These are phyloP conservation scores for Drosophila melanosoma DNA, from an alignment of 2,888 invertebrate species.

Conservation along the genomic window DNA sequence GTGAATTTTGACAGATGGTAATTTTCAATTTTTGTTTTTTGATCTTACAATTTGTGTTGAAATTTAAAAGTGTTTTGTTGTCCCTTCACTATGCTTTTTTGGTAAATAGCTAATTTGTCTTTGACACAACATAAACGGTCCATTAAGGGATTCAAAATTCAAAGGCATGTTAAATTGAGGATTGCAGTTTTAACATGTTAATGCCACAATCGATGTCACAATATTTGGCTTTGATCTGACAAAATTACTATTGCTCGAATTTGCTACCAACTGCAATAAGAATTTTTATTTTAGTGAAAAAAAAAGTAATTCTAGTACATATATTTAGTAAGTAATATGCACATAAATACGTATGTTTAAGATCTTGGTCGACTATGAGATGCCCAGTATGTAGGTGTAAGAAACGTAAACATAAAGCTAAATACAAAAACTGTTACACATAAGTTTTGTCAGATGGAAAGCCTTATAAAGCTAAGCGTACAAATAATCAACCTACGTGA, in stretches of 20 bases:
- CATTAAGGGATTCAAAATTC: slow-evolving; percentile 56
- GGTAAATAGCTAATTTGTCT: slow-evolving; percentile 79
- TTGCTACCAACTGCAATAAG: neutral
- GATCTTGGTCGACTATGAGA: neutral
- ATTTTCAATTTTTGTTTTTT: slow-evolving; percentile 81
- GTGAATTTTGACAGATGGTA: slow-evolving; percentile 85
- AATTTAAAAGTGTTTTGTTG: slow-evolving; percentile 77
- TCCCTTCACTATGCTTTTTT: slow-evolving; percentile 66
- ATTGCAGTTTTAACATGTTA: slow-evolving; percentile 57
- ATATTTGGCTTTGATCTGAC: slow-evolving; percentile 73
- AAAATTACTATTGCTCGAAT: slow-evolving; percentile 11
- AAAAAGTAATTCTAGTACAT: neutral
- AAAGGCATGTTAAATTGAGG: slow-evolving; percentile 38
- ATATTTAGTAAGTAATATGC: neutral
- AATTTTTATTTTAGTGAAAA: neutral
- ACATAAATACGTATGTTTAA: neutral
- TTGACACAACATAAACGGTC: slow-evolving; percentile 36
- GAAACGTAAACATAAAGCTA: neutral
- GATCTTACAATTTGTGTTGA: slow-evolving; percentile 79
- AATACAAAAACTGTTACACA: too few species aligned
- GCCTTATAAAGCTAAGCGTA: neutral
- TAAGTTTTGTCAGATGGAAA: neutral
- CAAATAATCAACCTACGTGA: neutral
- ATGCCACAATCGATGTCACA: slow-evolving; percentile 78
- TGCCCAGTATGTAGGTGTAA: neutral